Evolutionary conservation across 2,797 vertebrate species (phyloP).

Genomic region (Rhodeus uyekii): DNA sequence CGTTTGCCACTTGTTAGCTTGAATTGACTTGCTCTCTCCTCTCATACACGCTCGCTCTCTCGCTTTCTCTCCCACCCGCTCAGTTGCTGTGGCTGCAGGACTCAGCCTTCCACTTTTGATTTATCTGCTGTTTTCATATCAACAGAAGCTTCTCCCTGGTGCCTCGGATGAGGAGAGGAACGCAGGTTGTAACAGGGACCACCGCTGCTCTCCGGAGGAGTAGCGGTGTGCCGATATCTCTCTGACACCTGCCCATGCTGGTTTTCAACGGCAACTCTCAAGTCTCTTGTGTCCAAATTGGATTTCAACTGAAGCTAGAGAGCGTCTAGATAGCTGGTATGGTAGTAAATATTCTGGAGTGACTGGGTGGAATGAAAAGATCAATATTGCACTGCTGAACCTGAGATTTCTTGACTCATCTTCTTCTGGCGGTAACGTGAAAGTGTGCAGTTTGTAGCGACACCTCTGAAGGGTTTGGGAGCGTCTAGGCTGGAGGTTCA

Average conservation of each 20-base stretch:
- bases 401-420: conserved; percentile 51
- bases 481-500: conserved; percentile 14
- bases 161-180: conserved; percentile 53
- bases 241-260: conserved; percentile 52
- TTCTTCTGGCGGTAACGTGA: conserved; percentile 56
- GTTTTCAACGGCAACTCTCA: conserved; percentile 27
- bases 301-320: conserved; percentile 49
- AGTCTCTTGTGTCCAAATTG: conserved; percentile 15
- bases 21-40: conserved; percentile 26
- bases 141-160: conserved; percentile 62
- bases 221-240: conserved; percentile 60
- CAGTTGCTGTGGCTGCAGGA: conserved; percentile 74
- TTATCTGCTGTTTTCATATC: conserved; percentile 72
- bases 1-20: conserved; percentile 42
- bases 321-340: conserved; percentile 49
- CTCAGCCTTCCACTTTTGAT: conserved; percentile 69
- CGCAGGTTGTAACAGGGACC: conserved; percentile 54
- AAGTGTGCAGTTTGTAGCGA: conserved; percentile 46
- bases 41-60: conserved; percentile 55
- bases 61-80: conserved; percentile 25
- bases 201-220: conserved; percentile 57
- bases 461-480: conserved; percentile 57
- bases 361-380: conserved; percentile 52
- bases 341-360: conserved; percentile 55
- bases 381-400: conserved; percentile 60